Conservation (phyloP, 2,797 vertebrate genomes). For the Eulemur coronatus region DNA sequence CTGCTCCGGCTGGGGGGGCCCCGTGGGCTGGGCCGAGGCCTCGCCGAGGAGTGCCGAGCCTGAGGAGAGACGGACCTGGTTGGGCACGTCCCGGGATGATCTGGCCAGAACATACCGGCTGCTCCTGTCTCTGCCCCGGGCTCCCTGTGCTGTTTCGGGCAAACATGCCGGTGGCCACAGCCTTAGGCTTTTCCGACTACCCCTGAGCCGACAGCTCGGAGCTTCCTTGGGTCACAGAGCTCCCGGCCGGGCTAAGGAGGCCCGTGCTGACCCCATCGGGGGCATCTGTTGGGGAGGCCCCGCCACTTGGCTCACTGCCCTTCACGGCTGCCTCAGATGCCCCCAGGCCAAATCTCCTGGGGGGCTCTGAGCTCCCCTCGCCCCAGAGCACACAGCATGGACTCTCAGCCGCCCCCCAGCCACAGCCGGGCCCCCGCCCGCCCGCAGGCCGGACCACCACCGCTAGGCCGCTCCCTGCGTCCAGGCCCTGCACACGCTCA, state of each 20-base stretch:
- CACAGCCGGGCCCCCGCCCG: not conserved
- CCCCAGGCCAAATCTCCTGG: not conserved
- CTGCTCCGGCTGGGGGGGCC: constrained; percentile 71
- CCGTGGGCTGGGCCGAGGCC: constrained; percentile 70
- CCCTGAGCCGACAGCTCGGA: not conserved
- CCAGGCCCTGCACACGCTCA: too few species aligned
- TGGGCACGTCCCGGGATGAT: rapidly evolving
- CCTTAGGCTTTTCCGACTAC: not conserved
- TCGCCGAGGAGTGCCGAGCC: constrained; percentile 80
- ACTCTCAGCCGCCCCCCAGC: rapidly evolving
- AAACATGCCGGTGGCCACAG: rapidly evolving
- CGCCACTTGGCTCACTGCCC: not conserved
- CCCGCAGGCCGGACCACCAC: rapidly evolving
- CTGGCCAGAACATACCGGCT: rapidly evolving
- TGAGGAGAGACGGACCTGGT: constrained; percentile 58
- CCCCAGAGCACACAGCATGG: not conserved
- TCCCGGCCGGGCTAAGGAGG: not conserved
- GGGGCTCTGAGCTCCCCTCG: not conserved
- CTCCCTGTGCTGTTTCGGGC: not conserved
- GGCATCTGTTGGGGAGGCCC: not conserved
- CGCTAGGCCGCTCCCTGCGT: too few species aligned
- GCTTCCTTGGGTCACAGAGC: not conserved
- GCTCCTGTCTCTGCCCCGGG: not conserved
- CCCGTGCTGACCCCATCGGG: not conserved
- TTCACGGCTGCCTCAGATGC: too few species aligned